phyloP scores from a whole-genome alignment of 2,888 invertebrate genomes.

The Melieria picta region DNA sequence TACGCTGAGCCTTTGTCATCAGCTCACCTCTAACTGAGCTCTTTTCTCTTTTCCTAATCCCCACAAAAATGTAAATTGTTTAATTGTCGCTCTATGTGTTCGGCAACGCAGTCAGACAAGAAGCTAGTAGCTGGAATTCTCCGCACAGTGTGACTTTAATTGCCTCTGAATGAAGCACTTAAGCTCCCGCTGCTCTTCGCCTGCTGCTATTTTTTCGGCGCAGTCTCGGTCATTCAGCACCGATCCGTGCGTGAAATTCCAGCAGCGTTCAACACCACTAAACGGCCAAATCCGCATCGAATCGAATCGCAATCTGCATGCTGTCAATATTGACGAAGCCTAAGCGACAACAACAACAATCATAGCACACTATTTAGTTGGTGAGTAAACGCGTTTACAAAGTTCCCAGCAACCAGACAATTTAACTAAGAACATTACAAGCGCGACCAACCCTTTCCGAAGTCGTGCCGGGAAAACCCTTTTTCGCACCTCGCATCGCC shows the following conservation, averaged over 20 bases:
- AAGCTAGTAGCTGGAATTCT: no score
- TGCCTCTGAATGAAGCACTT: slow-evolving; percentile 31
- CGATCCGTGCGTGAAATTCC: not conserved
- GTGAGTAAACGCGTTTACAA: slow-evolving; percentile 12
- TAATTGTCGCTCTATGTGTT: no score
- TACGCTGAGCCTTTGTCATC: no score
- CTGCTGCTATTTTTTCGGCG: not conserved
- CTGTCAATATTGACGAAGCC: slow-evolving; percentile 23
- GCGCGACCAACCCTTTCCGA: slow-evolving; percentile 18
- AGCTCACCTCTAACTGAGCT: no score
- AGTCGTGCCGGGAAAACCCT: not conserved
- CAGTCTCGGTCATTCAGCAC: no score
- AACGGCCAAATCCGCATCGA: not conserved
- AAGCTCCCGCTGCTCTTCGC: slow-evolving; percentile 24
- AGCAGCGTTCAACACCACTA: not conserved
- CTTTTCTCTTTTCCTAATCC: no score
- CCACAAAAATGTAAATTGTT: no score
- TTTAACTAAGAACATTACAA: slow-evolving; percentile 12
- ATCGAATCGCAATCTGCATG: slow-evolving; percentile 11
- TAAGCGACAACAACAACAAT: slow-evolving; percentile 11
- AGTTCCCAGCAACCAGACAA: slow-evolving; percentile 31
- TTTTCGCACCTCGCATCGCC: not conserved
- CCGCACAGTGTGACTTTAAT: slow-evolving; percentile 23
- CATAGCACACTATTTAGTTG: slow-evolving; percentile 10
- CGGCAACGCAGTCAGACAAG: no score